Evolutionary conservation across 2,888 invertebrate genomes (phyloP), one percentile per base, ranked within the genome.

Genomic region (Microdon myrmicae): DNA sequence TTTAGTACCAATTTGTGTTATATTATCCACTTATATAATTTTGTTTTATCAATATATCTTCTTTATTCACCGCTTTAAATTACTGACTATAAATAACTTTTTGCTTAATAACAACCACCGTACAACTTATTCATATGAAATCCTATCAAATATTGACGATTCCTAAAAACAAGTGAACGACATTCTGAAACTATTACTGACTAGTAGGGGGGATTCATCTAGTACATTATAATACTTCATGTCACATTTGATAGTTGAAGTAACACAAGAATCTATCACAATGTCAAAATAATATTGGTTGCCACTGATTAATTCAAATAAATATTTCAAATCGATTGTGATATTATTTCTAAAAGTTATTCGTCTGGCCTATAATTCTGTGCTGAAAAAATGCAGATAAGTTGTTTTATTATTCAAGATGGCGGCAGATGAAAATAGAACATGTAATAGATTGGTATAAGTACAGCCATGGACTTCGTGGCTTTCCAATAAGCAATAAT

Each of bases 101-200:
- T 22, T 10, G 10, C 6, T 4, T 3, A 19, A 14, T 25, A 48
- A 53, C 44, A 32, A 44, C 34, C 5, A 3, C 9, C 16, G 23
- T 39, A 59, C 51, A 53, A 44, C 23, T 59, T 54, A 29, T 44
- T 48, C 8, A 5, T 8, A 8, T 22, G 22, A 48, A 59, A 48
- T 32, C 34, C 44, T 48, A 54, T 66, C 66, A 59, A n/a, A 59
- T 59, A 54, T 59, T 53, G 59, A 66, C 39, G 67, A 67, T 69
- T 67, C 68, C 70, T 69, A 68, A 70, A 70, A 70, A 70, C 70
- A 70, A 68, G 55, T 60, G 67, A 55, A 51, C 59, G 70, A 69
- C 69, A 69, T 69, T 70, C 64, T 44, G 10, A 41, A 67, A 70
- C 70, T 70, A 70, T 66, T 70, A 70, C 70, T 44, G 44, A 58